These are phyloP conservation scores for Carposina sasakii DNA, from an alignment of 1,140 invertebrate species.

Conservation along the genomic window DNA sequence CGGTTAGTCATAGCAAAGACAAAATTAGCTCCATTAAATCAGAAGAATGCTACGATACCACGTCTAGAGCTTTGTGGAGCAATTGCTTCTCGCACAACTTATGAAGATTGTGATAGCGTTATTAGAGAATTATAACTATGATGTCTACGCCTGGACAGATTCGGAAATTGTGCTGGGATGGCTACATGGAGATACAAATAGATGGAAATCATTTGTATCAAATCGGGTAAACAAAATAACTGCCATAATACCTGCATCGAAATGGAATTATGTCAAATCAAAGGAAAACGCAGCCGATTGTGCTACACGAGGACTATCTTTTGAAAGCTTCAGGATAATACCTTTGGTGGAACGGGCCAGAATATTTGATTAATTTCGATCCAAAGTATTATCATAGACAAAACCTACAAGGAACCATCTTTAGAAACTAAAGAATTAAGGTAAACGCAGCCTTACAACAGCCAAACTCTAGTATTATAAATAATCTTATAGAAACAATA, in stretches of 20 bases:
- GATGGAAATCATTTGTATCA: constrained; percentile 12
- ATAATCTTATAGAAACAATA: too few species aligned
- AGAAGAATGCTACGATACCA: constrained; percentile 35
- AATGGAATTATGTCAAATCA: constrained; percentile 12
- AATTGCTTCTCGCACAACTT: constrained; percentile 35
- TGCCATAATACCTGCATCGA: neutral
- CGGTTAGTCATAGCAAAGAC: constrained; percentile 1
- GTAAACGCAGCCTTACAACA: too few species aligned
- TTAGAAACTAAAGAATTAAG: too few species aligned
- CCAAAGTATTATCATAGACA: too few species aligned
- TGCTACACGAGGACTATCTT: constrained; percentile 51
- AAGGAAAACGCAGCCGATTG: constrained; percentile 60
- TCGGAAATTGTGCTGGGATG: constrained; percentile 46
- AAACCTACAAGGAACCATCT: too few species aligned
- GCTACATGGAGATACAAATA: constrained; percentile 20
- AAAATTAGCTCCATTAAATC: neutral
- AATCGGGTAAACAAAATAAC: constrained; percentile 11
- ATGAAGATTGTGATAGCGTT: constrained; percentile 18
- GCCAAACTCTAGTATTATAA: too few species aligned
- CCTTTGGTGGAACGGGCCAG: constrained; percentile 57
- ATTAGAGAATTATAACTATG: neutral
- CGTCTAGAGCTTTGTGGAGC: constrained; percentile 63
- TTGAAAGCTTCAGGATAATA: too few species aligned
- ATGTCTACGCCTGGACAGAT: too few species aligned
- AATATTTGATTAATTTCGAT: too few species aligned